Evolutionary conservation across 2,113 vertebrate species (phyloP).

Genomic region (Halcyon senegalensis): DNA sequence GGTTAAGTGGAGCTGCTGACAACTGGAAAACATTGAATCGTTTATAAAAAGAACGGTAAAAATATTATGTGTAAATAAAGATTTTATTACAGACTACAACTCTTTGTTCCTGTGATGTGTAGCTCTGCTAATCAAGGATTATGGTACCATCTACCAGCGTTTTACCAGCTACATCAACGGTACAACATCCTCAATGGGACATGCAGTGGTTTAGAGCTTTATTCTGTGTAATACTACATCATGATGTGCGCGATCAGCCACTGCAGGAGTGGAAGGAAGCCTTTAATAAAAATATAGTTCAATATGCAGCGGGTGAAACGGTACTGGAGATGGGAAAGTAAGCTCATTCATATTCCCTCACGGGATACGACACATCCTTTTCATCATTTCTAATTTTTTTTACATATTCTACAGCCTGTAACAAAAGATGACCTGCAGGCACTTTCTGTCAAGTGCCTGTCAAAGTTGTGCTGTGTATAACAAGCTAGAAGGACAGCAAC

Average conservation of each 20-base stretch:
- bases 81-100: background rate
- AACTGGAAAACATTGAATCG: background rate
- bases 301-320: background rate
- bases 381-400: slow-evolving; percentile 11
- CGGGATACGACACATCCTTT: background rate
- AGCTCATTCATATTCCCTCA: background rate
- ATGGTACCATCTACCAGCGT: background rate
- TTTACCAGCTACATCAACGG: background rate
- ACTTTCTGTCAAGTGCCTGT: slow-evolving; percentile 53
- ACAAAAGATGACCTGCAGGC: slow-evolving; percentile 40
- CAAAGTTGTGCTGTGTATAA: background rate
- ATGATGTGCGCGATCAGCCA: background rate
- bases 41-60: background rate
- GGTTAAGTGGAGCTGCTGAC: slow-evolving; percentile 9
- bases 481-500: slow-evolving; percentile 25
- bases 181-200: background rate
- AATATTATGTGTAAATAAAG: background rate
- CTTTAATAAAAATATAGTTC: slow-evolving; percentile 10
- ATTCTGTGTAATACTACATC: background rate
- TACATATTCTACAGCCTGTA: slow-evolving; percentile 25
- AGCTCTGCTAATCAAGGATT: background rate
- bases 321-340: background rate
- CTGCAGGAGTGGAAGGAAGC: background rate
- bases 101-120: background rate
- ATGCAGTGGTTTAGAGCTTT: background rate